phyloP scores from a whole-genome alignment of 1,140 invertebrate species.

The Gryllus bimaculatus region DNA sequence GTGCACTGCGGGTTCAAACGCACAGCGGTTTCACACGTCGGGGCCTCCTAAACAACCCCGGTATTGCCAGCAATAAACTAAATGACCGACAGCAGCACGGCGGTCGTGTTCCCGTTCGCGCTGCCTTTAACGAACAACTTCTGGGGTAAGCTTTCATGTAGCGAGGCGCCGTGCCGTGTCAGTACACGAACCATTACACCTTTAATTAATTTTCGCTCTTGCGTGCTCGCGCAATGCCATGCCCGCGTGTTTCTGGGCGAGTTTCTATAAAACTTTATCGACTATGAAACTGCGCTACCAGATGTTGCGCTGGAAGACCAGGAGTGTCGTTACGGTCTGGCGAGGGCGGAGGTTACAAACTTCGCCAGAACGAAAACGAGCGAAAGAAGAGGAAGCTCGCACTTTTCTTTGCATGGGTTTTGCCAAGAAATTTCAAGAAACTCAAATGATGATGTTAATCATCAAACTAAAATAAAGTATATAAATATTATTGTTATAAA shows the following conservation, averaged over 20 bases:
- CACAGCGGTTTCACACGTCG: neutral
- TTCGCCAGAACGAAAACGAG: too few species aligned
- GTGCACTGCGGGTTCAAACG: neutral
- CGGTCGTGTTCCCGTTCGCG: neutral
- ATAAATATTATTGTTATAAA: too few species aligned
- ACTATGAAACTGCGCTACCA: neutral
- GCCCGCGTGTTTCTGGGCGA: neutral
- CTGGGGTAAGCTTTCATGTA: neutral
- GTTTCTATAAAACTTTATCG: constrained; percentile 5
- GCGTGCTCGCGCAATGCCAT: neutral
- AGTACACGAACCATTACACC: neutral
- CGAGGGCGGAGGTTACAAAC: too few species aligned
- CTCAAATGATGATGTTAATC: too few species aligned
- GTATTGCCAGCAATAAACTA: neutral
- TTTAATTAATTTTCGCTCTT: constrained; percentile 2
- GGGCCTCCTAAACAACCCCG: neutral
- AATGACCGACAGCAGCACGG: neutral
- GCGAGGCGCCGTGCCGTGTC: neutral
- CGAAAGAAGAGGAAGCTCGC: too few species aligned
- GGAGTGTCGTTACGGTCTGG: too few species aligned
- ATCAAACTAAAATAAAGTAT: too few species aligned
- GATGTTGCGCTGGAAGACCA: neutral
- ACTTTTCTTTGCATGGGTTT: too few species aligned
- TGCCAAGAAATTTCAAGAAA: too few species aligned
- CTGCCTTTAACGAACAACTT: neutral